A percentile compares a stretch with the other conserved stretches of the same genome.
Evolutionary conservation across 2,888 invertebrate genomes (phyloP).

Genomic region (Microplitis deprimator): DNA sequence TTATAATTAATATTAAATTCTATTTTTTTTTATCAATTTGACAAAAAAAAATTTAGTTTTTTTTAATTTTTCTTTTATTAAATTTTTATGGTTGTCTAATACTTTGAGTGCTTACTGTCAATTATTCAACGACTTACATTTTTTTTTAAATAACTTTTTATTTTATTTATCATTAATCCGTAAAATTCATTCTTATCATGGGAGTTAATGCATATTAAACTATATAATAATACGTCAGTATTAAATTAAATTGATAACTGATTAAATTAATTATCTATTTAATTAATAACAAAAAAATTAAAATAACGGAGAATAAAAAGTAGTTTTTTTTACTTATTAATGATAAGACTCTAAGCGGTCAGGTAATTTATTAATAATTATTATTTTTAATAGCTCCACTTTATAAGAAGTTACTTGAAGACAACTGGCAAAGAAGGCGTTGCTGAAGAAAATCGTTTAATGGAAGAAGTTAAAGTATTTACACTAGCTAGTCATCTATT

Average conservation of each 20-base stretch:
- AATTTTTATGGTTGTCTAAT: background rate
- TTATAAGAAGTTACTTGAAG: constrained; percentile 70
- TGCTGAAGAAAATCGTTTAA: constrained; percentile 76
- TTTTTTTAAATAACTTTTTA: no score
- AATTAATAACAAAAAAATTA: background rate
- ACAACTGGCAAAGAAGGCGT: constrained; percentile 70
- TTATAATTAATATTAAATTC: constrained; percentile 2
- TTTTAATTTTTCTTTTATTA: constrained; percentile 16
- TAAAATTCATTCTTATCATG: constrained; percentile 12
- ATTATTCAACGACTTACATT: constrained; percentile 7
- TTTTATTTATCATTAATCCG: no score
- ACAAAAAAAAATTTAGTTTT: background rate
- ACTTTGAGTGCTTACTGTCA: background rate
- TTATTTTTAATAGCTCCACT: constrained; percentile 67
- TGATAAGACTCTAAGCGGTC: constrained; percentile 42
- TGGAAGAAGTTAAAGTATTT: constrained; percentile 87
- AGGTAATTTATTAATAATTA: constrained; percentile 38
- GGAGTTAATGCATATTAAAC: background rate
- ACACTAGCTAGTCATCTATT: constrained; percentile 91
- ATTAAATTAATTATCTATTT: background rate
- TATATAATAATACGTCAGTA: background rate
- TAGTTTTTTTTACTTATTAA: constrained; percentile 20
- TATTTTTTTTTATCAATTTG: background rate
- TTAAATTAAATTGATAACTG: background rate
- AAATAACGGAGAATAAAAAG: constrained; percentile 1